These are phyloP conservation scores for Mus musculus DNA, from an alignment of 2,113 vertebrate species.

Conservation along the genomic window GRCm39 chr11:47788501-47789000, in stretches of 20 bases:
- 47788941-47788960: neutral
- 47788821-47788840: conserved; percentile 10
- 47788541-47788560: neutral
- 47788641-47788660: neutral
- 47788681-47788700: neutral
- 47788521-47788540: rapidly evolving
- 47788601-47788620: neutral
- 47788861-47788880: neutral
- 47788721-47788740: neutral
- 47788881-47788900: conserved; percentile 18
- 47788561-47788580: rapidly evolving
- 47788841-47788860: neutral
- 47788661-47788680: neutral
- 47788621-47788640: neutral
- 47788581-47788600: neutral
- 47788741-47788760: neutral
- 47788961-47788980: neutral
- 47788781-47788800: neutral
- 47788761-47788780: neutral
- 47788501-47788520: neutral
- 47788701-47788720: neutral
- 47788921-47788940: neutral
- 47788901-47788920: neutral
- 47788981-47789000: neutral
- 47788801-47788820: neutral